Percentiles rank a stretch among this genome's conserved stretches.
These are phyloP conservation scores for Zalophus californianus DNA, from an alignment of 2,797 vertebrate genomes.

Conservation along the genomic window DNA sequence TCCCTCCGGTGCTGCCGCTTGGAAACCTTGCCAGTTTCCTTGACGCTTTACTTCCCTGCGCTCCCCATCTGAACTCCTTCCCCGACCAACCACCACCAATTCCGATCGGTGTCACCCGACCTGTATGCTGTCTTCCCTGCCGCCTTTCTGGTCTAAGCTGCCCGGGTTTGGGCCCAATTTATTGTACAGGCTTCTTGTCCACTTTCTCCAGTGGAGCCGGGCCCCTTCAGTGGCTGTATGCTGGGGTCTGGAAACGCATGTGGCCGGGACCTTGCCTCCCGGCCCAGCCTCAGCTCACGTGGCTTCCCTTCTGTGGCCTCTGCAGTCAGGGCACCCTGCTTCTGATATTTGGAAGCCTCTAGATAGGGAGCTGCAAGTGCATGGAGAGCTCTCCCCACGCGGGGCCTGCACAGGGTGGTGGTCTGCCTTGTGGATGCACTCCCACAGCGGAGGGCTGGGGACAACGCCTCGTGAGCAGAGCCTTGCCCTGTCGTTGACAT, in stretches of 20 bases:
- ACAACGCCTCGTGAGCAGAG: fast-evolving
- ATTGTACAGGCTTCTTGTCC: neutral
- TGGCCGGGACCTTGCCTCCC: neutral
- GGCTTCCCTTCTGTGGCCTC: too few relatives aligned
- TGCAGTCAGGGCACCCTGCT: fast-evolving
- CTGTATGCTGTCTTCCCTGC: neutral
- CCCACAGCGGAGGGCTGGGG: neutral
- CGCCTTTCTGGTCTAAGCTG: neutral
- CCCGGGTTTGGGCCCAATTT: neutral
- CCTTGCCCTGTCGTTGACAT: neutral
- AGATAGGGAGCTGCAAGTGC: neutral
- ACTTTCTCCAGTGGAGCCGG: neutral
- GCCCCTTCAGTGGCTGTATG: neutral
- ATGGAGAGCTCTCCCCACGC: neutral
- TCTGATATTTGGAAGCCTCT: neutral
- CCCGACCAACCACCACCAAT: neutral
- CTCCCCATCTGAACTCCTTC: neutral
- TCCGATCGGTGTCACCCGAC: neutral
- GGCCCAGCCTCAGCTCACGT: neutral
- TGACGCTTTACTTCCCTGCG: neutral
- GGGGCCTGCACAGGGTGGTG: neutral
- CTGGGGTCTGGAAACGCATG: neutral
- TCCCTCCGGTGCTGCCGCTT: neutral
- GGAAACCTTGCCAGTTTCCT: neutral
- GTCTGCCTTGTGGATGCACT: neutral